Base-by-base conservation (phyloP, 2,888 invertebrate species). In the Cataglyphis albicans region DNA sequence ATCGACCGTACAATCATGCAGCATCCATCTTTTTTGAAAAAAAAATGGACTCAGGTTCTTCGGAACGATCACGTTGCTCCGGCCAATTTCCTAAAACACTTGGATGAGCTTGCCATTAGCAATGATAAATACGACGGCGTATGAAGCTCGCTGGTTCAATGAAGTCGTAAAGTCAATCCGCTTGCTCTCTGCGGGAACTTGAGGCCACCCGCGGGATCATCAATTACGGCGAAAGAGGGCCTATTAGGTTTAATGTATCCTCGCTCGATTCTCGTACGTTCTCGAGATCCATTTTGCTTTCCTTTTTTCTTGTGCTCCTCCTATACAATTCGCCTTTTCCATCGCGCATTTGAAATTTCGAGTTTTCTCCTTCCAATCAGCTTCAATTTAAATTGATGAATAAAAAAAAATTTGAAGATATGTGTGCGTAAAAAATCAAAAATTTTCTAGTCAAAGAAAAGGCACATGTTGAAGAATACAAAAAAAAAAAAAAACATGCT, bases 181-280 rank as follows among this genome's bases (percentile, higher is more conserved):
- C 86, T 85, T 88, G 86, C 86, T 87, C 90, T 82, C 91, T 78
- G 89, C 91, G 90, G 92, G 90, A 91, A 90, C 87, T 81, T 84
- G 68, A 89, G 92, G 90, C 92, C 93, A 92, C 92, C 93, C 92
- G 92, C 90, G 90, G 92, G 91, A 94, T 93, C 92, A 92, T 93
- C 93, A 92, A 94, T 94, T 93, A 92, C 91, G 88, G 88, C 91
- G 92, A 92, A 91, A 89, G 88, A 91, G 90, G 88, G 88, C 88
- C 91, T 91, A 93, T 93, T 93, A 93, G 89, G 87, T 93, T 91
- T 93, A 92, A 93, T 92, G 89, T 88, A 91, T 90, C 91, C 89
- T 92, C 87, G 87, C 86, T 87, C 89, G 90, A 93, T 92, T 91
- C 92, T 86, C 90, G 86, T 88, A 87, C 90, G 88, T 90, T 67